Evolutionary conservation across 2,113 vertebrate genomes (phyloP).

Genomic region (Hystrix brachyura): DNA sequence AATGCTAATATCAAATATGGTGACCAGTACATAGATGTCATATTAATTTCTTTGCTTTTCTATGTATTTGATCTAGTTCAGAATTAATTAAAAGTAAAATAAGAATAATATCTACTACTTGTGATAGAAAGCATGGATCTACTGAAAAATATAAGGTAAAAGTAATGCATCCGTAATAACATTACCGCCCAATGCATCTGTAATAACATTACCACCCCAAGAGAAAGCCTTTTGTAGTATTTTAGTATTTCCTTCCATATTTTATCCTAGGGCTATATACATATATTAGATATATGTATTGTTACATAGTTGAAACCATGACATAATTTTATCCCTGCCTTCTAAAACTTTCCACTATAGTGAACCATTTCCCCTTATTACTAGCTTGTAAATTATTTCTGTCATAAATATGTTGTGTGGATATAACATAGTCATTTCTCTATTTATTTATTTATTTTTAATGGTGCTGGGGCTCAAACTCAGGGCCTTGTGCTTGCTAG

Average conservation of each 20-base stretch:
- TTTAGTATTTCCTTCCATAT: neutral
- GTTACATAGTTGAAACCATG: neutral
- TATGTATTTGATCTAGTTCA: slow-evolving; percentile 2
- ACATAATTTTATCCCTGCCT: neutral
- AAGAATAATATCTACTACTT: neutral
- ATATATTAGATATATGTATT: neutral
- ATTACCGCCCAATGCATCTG: neutral
- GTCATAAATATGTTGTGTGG: neutral
- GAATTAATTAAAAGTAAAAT: slow-evolving; percentile 49
- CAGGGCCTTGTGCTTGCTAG: no score
- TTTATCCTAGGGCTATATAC: neutral
- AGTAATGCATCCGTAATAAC: neutral
- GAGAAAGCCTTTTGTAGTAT: neutral
- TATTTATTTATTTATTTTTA: neutral
- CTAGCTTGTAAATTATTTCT: neutral
- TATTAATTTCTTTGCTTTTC: neutral
- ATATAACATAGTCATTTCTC: neutral
- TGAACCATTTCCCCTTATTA: neutral
- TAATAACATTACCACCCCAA: neutral
- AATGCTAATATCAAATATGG: neutral
- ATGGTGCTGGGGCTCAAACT: no score
- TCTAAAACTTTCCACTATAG: neutral
- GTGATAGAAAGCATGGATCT: neutral
- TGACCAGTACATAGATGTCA: neutral
- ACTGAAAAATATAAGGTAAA: neutral